Base-by-base conservation (phyloP, 2,888 invertebrate genomes). In the Caenorhabditis sp. region DNA sequence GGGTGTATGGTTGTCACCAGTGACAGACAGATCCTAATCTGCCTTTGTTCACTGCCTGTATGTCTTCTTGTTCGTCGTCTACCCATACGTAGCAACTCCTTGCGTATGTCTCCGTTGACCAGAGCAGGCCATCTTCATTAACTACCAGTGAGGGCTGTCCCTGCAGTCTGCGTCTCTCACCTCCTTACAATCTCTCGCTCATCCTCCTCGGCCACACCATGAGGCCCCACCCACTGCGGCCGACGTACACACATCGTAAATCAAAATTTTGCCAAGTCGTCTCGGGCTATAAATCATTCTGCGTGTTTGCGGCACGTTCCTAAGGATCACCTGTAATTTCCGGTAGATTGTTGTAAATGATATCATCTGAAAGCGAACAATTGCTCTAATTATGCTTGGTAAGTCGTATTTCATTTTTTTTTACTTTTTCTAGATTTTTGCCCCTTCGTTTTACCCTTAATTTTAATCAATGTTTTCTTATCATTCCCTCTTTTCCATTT, bases 201-300 rank as follows among this genome's bases (percentile, higher is more conserved):
- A 53, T 32, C 70, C n/a, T 50, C 61, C 51, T 26, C 47, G 35
- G 35, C 50, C 58, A 53, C 71, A 61, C 71, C 67, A 74, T 40
- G 51, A 64, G 72, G 69, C 70, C 67, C 67, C 74, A 56, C 69
- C 69, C 68, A 67, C 77, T 35, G 11, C 65, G 67, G 71, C 58
- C 58, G 69, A 78, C 69, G 50, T 68, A 69, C 74, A 71, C 85
- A 85, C 85, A 83, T 85, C 85, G 85, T 85, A 85, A 85, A 85
- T 85, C 85, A 85, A 85, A 85, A 85, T 82, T 85, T 82, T 83
- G 85, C 83, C 83, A 83, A 85, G 76, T 81, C 76, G 70, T 50
- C 51, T 35, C 55, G 47, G 83, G 79, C 82, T 81, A 85, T 85
- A 85, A 83, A 85, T 85, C 77, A 81, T 72, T 79, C 50, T 74